These are phyloP conservation scores for Perdita meconis DNA, from an alignment of 2,888 invertebrate species.

Conservation along the genomic window DNA sequence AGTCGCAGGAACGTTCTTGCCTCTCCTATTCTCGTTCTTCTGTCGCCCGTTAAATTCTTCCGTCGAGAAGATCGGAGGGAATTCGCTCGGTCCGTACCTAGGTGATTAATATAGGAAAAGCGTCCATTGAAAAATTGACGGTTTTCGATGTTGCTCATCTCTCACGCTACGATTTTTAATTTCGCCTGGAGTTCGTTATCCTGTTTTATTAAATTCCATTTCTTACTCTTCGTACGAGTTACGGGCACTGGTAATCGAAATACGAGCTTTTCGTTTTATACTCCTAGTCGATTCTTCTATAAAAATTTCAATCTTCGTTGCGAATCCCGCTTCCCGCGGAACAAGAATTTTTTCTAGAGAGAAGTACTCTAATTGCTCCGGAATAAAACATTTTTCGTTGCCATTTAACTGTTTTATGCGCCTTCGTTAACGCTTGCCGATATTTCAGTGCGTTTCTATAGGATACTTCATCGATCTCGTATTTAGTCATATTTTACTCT, in stretches of 20 bases:
- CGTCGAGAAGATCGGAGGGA: neutral
- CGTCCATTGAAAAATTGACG: conserved; percentile 1
- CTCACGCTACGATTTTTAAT: neutral
- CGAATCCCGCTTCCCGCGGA: neutral
- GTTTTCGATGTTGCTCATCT: neutral
- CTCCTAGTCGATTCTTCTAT: neutral
- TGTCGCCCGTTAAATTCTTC: neutral
- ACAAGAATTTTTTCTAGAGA: neutral
- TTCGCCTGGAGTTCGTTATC: neutral
- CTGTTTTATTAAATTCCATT: no score
- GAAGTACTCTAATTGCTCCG: conserved; percentile 26
- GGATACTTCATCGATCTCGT: conserved; percentile 6
- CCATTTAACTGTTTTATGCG: conserved; percentile 8
- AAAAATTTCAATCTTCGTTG: neutral
- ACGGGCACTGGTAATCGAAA: conserved; percentile 22
- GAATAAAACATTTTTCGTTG: conserved; percentile 23
- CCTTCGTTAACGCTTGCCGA: neutral
- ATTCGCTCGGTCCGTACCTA: neutral
- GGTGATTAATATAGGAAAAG: conserved; percentile 3
- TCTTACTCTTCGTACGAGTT: neutral
- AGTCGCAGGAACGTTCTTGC: neutral
- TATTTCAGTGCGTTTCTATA: neutral
- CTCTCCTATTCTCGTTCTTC: neutral
- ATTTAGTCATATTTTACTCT: conserved; percentile 5
- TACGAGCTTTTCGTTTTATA: neutral